phyloP scores from a whole-genome alignment of 1,140 invertebrate species.

The Dendrolimus kikuchii region DNA sequence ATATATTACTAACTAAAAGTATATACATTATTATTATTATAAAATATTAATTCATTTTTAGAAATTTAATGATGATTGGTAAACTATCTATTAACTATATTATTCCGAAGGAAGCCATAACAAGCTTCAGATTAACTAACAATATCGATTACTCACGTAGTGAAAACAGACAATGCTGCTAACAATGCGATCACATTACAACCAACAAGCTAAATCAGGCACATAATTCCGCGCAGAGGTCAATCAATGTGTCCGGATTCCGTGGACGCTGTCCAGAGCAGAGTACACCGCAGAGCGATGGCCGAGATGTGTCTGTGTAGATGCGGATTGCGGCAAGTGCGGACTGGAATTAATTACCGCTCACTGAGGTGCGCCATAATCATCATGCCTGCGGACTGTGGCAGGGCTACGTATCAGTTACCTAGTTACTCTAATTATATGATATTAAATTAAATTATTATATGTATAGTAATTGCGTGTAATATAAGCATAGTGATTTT shows the following conservation, averaged over 20 bases:
- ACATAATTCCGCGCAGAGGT: constrained; percentile 15
- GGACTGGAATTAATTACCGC: constrained; percentile 46
- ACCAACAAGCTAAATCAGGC: constrained; percentile 10
- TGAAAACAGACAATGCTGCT: no score
- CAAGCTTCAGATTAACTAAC: no score
- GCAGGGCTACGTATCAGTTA: constrained; percentile 5
- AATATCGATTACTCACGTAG: no score
- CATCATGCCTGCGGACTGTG: constrained; percentile 31
- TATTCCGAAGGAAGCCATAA: no score
- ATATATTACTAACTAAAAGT: no score
- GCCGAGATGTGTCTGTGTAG: no score
- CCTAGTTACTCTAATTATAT: not conserved
- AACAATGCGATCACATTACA: not conserved
- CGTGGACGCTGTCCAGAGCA: constrained; percentile 28
- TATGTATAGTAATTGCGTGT: not conserved
- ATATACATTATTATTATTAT: no score
- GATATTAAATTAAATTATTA: constrained; percentile 5
- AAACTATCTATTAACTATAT: no score
- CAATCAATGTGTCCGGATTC: constrained; percentile 20
- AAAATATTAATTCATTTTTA: no score
- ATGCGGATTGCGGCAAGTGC: constrained; percentile 7
- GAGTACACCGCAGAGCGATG: constrained; percentile 25
- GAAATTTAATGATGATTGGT: no score
- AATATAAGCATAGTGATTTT: no score
- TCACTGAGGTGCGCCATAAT: constrained; percentile 49